Evolutionary conservation across 2,797 vertebrate species (phyloP).

Genomic region (Buceros bicornis): DNA sequence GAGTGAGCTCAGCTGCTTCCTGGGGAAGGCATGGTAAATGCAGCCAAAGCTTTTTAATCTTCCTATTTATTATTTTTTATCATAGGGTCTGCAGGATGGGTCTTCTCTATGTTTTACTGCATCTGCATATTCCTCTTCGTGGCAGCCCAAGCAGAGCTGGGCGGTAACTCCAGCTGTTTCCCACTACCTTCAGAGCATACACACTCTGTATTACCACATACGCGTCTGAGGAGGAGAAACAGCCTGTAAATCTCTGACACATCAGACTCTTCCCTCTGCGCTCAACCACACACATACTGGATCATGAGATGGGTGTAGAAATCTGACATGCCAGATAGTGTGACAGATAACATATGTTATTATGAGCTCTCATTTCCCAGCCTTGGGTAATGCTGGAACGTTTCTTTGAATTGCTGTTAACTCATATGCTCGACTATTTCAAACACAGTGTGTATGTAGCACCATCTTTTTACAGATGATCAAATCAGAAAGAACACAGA

Average conservation of each 20-base stretch:
- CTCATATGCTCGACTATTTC: background rate
- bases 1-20: background rate
- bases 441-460: fast-evolving
- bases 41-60: fast-evolving
- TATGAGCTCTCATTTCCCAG: background rate
- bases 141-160: background rate
- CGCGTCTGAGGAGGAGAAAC: background rate
- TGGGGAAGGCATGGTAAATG: too few species aligned
- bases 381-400: background rate
- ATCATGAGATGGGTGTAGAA: background rate
- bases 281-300: background rate
- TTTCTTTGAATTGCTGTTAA: background rate
- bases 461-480: background rate
- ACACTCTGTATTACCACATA: background rate
- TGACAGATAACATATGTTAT: background rate
- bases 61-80: background rate
- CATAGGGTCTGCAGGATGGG: background rate
- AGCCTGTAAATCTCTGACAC: background rate
- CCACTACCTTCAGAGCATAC: background rate
- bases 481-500: background rate
- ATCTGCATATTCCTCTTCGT: background rate
- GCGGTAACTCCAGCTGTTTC: background rate
- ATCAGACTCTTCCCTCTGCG: background rate
- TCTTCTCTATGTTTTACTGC: background rate
- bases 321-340: background rate